Evolutionary conservation across 35 echinoderm and acorn worm species (phyloP).

Genomic region (Ophiothrix spiculata): DNA sequence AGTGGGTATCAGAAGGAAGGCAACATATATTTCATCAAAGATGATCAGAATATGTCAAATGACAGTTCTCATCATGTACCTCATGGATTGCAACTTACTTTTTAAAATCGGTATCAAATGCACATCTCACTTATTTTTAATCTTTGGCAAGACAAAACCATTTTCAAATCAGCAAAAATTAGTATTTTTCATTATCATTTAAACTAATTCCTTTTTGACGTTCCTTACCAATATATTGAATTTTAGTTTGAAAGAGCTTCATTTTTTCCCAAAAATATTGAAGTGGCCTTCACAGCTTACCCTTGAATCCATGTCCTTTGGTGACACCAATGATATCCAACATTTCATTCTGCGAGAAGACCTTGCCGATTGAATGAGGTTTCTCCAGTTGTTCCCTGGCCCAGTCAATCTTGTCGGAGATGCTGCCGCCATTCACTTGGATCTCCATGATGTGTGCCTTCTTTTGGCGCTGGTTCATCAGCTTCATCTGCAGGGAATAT

Average conservation of each 20-base stretch:
- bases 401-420: constrained; percentile 91
- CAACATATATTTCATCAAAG: constrained; percentile 58
- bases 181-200: too few species aligned
- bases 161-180: too few species aligned
- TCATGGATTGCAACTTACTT: too few species aligned
- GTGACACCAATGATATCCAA: constrained; percentile 94
- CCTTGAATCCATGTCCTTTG: constrained; percentile 97
- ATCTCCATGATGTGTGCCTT: constrained; percentile 98
- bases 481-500: constrained; percentile 87
- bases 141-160: too few species aligned
- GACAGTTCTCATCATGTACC: constrained; percentile 1
- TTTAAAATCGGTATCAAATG: too few species aligned
- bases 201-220: too few species aligned
- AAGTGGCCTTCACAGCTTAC: constrained; percentile 41
- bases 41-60: constrained; percentile 35
- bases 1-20: constrained; percentile 72
- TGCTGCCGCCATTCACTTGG: constrained; percentile 87
- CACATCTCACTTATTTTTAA: too few species aligned
- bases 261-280: too few species aligned
- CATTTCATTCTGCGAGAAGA: constrained; percentile 88
- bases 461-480: constrained; percentile 97
- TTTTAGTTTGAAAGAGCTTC: too few species aligned
- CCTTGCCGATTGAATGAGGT: constrained; percentile 52
- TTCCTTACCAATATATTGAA: too few species aligned
- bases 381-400: constrained; percentile 87